phyloP scores from a whole-genome alignment of 1,140 invertebrate species.

The Panagrolaimus sp. region DNA sequence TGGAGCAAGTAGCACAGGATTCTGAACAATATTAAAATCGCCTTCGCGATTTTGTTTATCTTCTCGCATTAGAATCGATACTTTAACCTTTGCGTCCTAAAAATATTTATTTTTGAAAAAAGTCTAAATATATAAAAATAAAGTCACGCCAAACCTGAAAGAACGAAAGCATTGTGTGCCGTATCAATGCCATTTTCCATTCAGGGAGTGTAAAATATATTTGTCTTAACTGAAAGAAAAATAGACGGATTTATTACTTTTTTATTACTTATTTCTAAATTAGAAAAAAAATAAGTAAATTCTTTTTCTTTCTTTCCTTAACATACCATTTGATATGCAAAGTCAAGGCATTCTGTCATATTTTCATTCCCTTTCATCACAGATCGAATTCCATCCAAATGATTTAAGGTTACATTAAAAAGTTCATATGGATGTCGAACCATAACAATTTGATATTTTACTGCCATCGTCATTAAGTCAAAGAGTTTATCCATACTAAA shows the following conservation, averaged over 20 bases:
- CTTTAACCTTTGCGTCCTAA: conserved; percentile 12
- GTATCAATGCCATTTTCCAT: conserved; percentile 70
- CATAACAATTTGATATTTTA: conserved; percentile 78
- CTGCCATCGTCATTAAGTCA: conserved; percentile 88
- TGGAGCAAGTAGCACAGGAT: neutral
- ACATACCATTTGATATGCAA: conserved; percentile 65
- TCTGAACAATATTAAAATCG: neutral
- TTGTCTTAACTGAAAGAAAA: conserved; percentile 44
- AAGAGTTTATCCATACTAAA: conserved; percentile 67
- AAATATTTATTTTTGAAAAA: conserved; percentile 7
- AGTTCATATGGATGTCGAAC: conserved; percentile 71
- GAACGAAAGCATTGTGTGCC: conserved; percentile 71
- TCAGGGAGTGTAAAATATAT: conserved; percentile 35
- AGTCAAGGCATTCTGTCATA: conserved; percentile 62
- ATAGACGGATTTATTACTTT: no score
- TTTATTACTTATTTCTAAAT: conserved; percentile 2
- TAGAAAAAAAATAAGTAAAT: no score
- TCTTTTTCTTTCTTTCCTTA: conserved; percentile 60
- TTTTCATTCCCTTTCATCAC: conserved; percentile 64
- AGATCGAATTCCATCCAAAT: conserved; percentile 72
- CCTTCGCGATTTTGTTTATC: conserved; percentile 11
- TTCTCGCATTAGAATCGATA: conserved; percentile 19
- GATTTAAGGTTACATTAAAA: conserved; percentile 77
- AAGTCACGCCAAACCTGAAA: conserved; percentile 59
- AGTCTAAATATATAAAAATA: neutral